phyloP scores from a whole-genome alignment of 2,888 invertebrate species.

The Fragum whitleyi region DNA sequence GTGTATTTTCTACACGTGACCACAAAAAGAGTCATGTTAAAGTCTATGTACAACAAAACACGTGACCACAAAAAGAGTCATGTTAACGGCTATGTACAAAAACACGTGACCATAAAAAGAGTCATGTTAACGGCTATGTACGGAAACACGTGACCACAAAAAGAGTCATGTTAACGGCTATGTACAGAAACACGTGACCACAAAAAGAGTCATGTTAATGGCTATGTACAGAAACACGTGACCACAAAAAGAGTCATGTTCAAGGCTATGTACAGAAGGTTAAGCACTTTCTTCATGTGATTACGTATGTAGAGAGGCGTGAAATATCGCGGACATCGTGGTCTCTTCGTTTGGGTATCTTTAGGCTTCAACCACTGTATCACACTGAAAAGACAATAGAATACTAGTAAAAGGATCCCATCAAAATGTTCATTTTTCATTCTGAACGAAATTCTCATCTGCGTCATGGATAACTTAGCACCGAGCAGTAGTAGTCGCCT shows the following conservation, averaged over 20 bases:
- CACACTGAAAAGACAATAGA: constrained; percentile 90
- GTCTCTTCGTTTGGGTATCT: constrained; percentile 47
- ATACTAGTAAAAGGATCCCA: no score
- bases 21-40: no score
- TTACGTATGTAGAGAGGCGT: constrained; percentile 94
- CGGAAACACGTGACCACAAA: no score
- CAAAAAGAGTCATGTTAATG: constrained; percentile 92
- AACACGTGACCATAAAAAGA: no score
- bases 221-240: constrained; percentile 88
- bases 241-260: constrained; percentile 90
- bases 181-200: no score
- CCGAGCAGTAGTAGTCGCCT: no score
- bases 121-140: no score
- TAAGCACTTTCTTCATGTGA: constrained; percentile 89
- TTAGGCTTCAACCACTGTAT: constrained; percentile 96
- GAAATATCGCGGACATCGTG: constrained; percentile 90
- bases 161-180: no score
- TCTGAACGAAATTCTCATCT: no score
- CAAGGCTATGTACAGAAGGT: constrained; percentile 91
- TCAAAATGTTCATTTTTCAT: no score
- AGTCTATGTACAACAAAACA: neutral
- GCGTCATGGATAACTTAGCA: no score
- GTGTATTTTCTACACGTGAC: neutral
- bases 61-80: no score
- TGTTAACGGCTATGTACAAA: neutral